Percentiles rank a stretch among this genome's conserved stretches.
These are phyloP conservation scores for Burhinus oedicnemus DNA, from an alignment of 2,113 vertebrate genomes.

Conservation along the genomic window DNA sequence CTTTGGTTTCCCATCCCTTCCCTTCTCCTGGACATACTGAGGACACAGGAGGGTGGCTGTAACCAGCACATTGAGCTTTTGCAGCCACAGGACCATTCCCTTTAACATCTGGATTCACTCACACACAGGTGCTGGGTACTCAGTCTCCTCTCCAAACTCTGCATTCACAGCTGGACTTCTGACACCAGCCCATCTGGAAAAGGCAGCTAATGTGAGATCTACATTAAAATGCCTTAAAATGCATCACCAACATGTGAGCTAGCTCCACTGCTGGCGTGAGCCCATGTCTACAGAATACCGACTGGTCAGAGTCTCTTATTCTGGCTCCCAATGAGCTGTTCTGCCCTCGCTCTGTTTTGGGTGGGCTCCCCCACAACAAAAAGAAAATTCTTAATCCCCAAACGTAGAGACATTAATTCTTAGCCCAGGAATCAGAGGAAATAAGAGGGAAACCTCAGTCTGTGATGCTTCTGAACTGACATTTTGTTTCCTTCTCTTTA, in stretches of 20 bases:
- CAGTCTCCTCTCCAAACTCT: not conserved
- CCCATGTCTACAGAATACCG: fast-evolving
- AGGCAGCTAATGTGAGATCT: fast-evolving
- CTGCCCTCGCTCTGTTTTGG: not conserved
- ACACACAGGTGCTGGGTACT: not conserved
- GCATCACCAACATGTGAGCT: fast-evolving
- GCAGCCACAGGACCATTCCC: not conserved
- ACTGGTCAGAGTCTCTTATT: not conserved
- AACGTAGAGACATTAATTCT: not conserved
- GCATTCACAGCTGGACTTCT: not conserved
- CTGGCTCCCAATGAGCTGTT: not conserved
- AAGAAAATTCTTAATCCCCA: not conserved
- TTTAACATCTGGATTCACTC: fast-evolving
- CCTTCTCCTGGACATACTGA: not conserved
- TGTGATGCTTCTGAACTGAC: not conserved
- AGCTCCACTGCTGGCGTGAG: not conserved
- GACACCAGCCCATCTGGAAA: not conserved
- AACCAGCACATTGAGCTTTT: fast-evolving
- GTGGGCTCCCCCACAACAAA: not conserved
- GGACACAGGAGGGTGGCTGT: not conserved
- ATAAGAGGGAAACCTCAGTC: not conserved
- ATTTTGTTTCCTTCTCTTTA: not conserved
- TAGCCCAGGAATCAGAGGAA: not conserved
- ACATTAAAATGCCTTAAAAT: not conserved
- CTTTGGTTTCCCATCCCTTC: not conserved